Evolutionary conservation across 2,113 vertebrate species (phyloP).

Genomic region (Elephas maximus): DNA sequence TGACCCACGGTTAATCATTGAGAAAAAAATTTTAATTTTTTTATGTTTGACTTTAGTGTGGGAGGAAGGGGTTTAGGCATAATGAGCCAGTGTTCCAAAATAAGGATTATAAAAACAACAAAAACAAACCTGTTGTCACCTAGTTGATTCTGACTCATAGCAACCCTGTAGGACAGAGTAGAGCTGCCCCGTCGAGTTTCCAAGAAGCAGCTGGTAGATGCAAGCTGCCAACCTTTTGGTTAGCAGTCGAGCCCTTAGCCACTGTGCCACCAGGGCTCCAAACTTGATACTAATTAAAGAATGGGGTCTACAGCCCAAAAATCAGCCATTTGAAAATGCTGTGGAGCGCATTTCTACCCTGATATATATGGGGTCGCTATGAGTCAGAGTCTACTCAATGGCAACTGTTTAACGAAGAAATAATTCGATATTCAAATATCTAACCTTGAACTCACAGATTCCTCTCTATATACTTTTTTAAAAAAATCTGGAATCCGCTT

Average conservation of each 20-base stretch:
- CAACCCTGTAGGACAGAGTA: too few relatives aligned
- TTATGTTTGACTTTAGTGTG: slow-evolving; percentile 16
- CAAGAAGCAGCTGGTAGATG: too few relatives aligned
- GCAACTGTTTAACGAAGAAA: background rate
- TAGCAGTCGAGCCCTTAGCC: too few relatives aligned
- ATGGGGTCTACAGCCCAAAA: background rate
- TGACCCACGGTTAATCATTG: background rate
- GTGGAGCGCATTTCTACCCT: too few relatives aligned
- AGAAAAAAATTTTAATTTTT: slow-evolving; percentile 18
- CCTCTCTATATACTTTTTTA: background rate
- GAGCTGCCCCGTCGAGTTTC: too few relatives aligned
- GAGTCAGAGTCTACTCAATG: too few relatives aligned
- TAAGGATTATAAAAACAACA: background rate
- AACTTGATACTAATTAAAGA: background rate
- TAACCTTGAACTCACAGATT: background rate
- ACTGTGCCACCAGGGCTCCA: too few relatives aligned
- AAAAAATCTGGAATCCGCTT: background rate
- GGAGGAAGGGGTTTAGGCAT: background rate
- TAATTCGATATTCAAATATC: background rate
- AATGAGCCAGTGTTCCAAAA: slow-evolving; percentile 6
- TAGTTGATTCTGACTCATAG: too few relatives aligned
- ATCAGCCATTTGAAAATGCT: too few relatives aligned
- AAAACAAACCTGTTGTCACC: too few relatives aligned
- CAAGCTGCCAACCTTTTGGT: too few relatives aligned
- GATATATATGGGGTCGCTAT: too few relatives aligned